Evolutionary conservation across 2,797 vertebrate genomes (phyloP), one percentile per base, ranked within the genome.

Genomic region (Semotilus atromaculatus): DNA sequence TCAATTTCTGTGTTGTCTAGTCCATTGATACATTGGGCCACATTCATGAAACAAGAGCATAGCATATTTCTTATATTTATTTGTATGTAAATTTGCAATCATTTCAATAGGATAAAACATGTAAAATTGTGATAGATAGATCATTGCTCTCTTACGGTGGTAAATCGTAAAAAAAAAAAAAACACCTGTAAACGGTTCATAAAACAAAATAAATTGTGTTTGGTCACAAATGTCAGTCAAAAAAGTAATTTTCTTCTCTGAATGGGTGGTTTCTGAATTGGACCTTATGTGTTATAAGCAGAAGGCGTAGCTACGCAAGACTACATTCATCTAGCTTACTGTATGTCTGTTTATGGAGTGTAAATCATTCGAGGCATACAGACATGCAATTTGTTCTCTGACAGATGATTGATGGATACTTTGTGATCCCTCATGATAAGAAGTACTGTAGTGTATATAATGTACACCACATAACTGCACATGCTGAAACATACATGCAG

Each of bases 321-420:
- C 18, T 51, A 53, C 2, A 53, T 48, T 18, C 1, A 6, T 53
- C 7, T 21, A 19, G 18, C 13, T 72, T 29, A 11, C 26, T 62
- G 8, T 62, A 31, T 16, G 58, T 64, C 2, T 11, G 18, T 34
- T 14, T 4, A 29, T 53, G 68, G 23, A 74, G 43, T 55, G 18
- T 66, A 23, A 67, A 38, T 83, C 21, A 19, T 36, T 21, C 43
- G 3, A 75, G 11, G 21, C 11, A 26, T 16, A 31, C 13, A 40
- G 40, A 36, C 8, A 5, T 66, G 48, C 5, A 16, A 66, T 76
- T 83, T 66, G 23, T 38, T 66, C 29, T 51, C 18, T 53, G 60
- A 51, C 81, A 75, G 81, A 62, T 45, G 72, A 66, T 66, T 83
- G 26, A 67, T 29, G 29, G 31, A 83, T 38, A 67, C 31, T 29